Evolutionary conservation across 2,888 invertebrate genomes (phyloP), one percentile per base, ranked within the genome.

Genomic region (Osmoderma eremita): DNA sequence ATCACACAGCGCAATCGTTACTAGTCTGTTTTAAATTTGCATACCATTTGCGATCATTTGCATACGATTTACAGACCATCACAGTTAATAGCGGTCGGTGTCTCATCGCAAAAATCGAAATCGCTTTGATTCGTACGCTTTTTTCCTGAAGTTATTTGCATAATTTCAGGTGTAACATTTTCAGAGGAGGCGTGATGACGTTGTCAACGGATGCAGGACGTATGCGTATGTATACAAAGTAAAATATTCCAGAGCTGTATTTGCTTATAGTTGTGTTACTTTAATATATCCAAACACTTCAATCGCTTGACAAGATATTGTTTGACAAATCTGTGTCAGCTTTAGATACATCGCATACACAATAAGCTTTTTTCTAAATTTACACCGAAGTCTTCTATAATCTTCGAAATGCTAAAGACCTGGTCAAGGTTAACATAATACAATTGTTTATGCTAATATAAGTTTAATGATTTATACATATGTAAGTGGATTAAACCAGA

Each of bases 11-110:
- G n/a, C 58, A 22, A 58, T 61, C 58, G 30, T 15, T 61, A 61
- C 45, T 61, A 61, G 45, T 24, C 24, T 24, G 30, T 13, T 61
- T n/a, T 30, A 61, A 61, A 45, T 45, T 24, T 61, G 45, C 58
- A 61, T 45, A 30, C 17, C 17, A 61, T 61, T 61, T 61, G 30
- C 45, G 45, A 42, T 48, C 56, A 61, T 45, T 61, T 61, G 30
- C 58, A 45, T 61, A 45, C n/a, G 30, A 30, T 48, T 61, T 61
- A 45, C 45, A 18, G 17, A 42, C 22, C 20, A 42, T 41, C 42
- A 56, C 41, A 30, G 56, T 41, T 22, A 30, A 30, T 30, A 30
- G 20, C 41, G 6, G 39, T 22, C 41, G 53, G 8, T 15, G 51
- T 13, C 53, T 8, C 38, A 15, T 15, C 38, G 38, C 18, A 38